These are phyloP conservation scores for Metallyticus violacea DNA, from an alignment of 2,888 invertebrate species.

Conservation along the genomic window DNA sequence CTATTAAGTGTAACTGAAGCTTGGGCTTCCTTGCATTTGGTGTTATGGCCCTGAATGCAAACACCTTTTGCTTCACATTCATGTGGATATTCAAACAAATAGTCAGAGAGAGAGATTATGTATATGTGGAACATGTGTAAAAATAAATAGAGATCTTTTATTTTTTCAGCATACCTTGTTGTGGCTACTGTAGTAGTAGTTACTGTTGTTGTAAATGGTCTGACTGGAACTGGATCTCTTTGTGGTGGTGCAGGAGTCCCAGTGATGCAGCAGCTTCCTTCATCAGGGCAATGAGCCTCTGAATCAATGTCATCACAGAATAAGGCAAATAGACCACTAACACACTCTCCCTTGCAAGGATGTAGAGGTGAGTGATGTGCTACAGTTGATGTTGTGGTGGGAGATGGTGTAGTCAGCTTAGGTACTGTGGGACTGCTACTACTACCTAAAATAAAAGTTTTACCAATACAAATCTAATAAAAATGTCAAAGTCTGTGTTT, in stretches of 20 bases:
- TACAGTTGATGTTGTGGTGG: slow-evolving; percentile 38
- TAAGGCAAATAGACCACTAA: slow-evolving; percentile 75
- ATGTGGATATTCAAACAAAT: too few species aligned
- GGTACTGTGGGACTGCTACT: slow-evolving; percentile 11
- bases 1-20: too few species aligned
- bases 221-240: neutral
- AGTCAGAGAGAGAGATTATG: too few species aligned
- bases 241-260: slow-evolving; percentile 43
- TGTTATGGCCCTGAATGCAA: too few species aligned
- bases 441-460: neutral
- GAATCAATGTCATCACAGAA: slow-evolving; percentile 84
- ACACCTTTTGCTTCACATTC: too few species aligned
- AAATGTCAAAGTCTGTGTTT: too few species aligned
- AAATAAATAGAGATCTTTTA: too few species aligned
- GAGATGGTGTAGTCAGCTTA: slow-evolving; percentile 39
- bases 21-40: too few species aligned
- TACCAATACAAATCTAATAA: too few species aligned
- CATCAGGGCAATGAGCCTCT: slow-evolving; percentile 71
- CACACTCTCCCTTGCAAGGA: slow-evolving; percentile 80
- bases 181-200: slow-evolving; percentile 32
- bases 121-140: too few species aligned
- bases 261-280: slow-evolving; percentile 76
- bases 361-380: slow-evolving; percentile 44
- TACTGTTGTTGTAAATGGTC: slow-evolving; percentile 23
- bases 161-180: neutral